Base-by-base conservation (phyloP, 2,888 invertebrate genomes). In the Cephus runcator region DNA sequence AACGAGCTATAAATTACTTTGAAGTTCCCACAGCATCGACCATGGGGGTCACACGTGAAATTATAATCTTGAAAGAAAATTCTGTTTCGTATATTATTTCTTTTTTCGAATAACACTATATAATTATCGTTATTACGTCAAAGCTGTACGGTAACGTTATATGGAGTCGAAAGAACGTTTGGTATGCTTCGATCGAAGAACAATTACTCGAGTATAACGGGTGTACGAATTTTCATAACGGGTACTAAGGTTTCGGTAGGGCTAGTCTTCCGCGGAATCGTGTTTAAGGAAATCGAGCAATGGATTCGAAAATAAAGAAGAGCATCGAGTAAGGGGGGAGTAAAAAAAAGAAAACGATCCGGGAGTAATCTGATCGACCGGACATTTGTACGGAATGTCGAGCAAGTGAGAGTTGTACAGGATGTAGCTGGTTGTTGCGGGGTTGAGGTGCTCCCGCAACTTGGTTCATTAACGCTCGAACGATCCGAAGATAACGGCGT, bases 351-450 rank as follows among this genome's bases (percentile, higher is more conserved):
- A 73, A 35, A 30, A 33, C 73, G 75, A 76, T 76, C 75, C 78
- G 71, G 73, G 75, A 75, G 76, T 83, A 85, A 89, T 89, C 88
- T 87, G 88, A 88, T 87, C 85, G 83, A 76, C 75, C 80, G 81
- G 86, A 88, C 88, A 88, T 87, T 88, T 88, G 87, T 87, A 86
- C 80, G 87, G 89, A 88, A 88, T 88, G 89, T 89, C 87, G 86
- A 86, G 87, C 87, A 87, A 88, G 87, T 84, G 85, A 85, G 84
- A 83, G 69, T 36, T 73, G 80, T 84, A 75, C 80, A 76, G 75
- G 40, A 40, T 40, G 40, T 40, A 40, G 78, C 75, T 78, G 71
- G 71, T 75, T 75, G 78, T 78, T 75, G 69, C 15, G 69, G 69
- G 78, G 75, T 78, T 40, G 4, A 40, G 40, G 40, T 77, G 79